Base-by-base conservation (phyloP, 2,888 invertebrate species). In the Copidosoma aretas region DNA sequence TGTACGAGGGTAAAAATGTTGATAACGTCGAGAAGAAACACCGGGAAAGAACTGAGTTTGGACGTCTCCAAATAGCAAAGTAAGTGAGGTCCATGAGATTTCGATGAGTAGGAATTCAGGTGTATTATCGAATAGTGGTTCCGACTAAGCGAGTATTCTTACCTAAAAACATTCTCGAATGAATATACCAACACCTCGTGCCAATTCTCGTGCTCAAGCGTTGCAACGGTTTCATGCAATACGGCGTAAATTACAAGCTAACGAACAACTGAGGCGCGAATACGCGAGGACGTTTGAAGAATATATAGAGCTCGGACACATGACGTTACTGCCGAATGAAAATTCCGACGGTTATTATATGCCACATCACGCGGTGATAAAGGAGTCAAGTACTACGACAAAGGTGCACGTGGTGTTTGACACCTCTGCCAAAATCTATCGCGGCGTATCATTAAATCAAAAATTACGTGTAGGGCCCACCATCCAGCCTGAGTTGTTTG, bases 381-480 rank as follows among this genome's bases (percentile, higher is more conserved):
- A 73, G 22, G 59, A 60, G 12, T 60, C 63, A 1, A 75, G 73
- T 58, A 12, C 60, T 17, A 76, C 76, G 2, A 75, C 74, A 1
- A 75, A 72, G 56, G 21, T 74, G 1, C 67, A 74, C 14, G 73
- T 75, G 1, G 75, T 75, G 19, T 74, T 75, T 64, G 72, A 76
- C 43, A 73, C 73, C 14, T 74, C 74, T 17, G 70, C 73, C 1
- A 71, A 70, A 56, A 58, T 71, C 2, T 21, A 19, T n/a, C 64
- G 60, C 0, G 73, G 71, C 0, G 1, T 68, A 0, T 78, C 78
- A 1, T 64, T 79, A 0, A 80, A 80, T 52, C 73, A 77, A 0
- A 25, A 57, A 0, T 61, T 78, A 24, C 43, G 72, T 32, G 69
- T 73, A 15, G 80, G 79, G 0, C 77, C 78, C 0, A 69, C 64